A percentile compares a stretch with the other conserved stretches of the same genome.
Evolutionary conservation across 2,797 vertebrate genomes (phyloP).

Genomic region (Pseudochromis fuscus): DNA sequence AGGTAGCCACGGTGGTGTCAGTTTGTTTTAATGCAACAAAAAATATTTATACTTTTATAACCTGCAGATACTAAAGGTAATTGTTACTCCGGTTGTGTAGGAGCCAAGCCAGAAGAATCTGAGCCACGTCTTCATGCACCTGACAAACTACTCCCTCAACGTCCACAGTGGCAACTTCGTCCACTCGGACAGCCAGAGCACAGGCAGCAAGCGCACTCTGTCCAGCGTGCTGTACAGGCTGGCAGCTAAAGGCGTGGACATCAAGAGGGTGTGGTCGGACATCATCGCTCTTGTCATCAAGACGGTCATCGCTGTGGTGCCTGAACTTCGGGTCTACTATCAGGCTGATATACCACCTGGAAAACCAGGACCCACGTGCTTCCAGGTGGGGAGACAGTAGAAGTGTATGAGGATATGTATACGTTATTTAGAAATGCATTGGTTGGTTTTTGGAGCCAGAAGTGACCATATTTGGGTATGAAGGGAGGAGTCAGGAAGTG

Average conservation of each 20-base stretch:
- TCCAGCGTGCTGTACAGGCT: conserved; percentile 93
- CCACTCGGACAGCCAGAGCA: conserved; percentile 93
- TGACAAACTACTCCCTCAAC: conserved; percentile 98
- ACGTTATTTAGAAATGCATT: not conserved
- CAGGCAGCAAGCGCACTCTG: conserved; percentile 97
- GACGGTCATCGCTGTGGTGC: conserved; percentile 94
- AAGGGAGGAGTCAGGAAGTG: too few species aligned
- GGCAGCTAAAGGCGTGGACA: conserved; percentile 91
- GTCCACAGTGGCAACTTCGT: conserved; percentile 95
- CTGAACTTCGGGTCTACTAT: conserved; percentile 94
- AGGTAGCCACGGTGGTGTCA: conserved; percentile 65
- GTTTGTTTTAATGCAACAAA: not conserved
- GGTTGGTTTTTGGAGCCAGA: too few species aligned
- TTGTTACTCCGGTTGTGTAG: conserved; percentile 49
- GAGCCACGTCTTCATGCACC: conserved; percentile 96
- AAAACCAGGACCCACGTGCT: conserved; percentile 95
- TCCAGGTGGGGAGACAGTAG: conserved; percentile 87
- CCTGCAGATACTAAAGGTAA: not conserved
- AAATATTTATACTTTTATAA: not conserved
- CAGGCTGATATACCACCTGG: conserved; percentile 94
- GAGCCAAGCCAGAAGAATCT: conserved; percentile 95
- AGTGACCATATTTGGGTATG: too few species aligned
- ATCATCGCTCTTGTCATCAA: conserved; percentile 97
- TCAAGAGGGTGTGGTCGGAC: conserved; percentile 97
- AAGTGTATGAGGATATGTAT: not conserved